Evolutionary conservation across 2,113 vertebrate genomes (phyloP), one percentile per base, ranked within the genome.

Genomic region (Grammomys dolichurus): DNA sequence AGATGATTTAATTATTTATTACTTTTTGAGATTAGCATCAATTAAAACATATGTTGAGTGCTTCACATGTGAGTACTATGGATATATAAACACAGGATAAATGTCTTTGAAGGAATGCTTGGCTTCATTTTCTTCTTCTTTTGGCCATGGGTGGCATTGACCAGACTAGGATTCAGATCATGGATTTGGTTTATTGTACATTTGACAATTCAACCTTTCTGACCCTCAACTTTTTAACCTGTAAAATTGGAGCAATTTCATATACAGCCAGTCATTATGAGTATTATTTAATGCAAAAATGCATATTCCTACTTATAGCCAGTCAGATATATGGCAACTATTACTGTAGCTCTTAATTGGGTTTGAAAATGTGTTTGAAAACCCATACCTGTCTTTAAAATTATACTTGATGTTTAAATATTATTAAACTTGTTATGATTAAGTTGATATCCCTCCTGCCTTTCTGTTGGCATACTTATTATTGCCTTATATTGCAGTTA

Each of bases 381-480:
- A 94, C 48, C 95, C 58, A 91, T 87, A 93, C 96, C 94, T 73
- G 36, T n/a, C 40, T 87, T 33, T 72, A 77, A 96, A 97, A 95
- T 95, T 86, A 77, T 81, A 81, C 95, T 97, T 96, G 82, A 84
- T 87, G 85, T 73, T 36, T 81, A 95, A 94, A 97, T 97, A 89
- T 93, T 88, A 89, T 95, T 93, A 97, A 96, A 70, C 36, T 20
- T 87, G 20, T 75, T 36, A 36, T 81, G 65, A 94, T 96, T 76
- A 80, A 72, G 85, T 80, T 73, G 69, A 93, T 72, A 26, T 65
- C 76, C 80, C 94, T 96, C 58, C 78, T 92, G 43, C 16, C 36
- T 95, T 54, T 89, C 69, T 70, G 56, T 95, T 82, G 12, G 75
- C 91, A 80, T 40, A 40, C 40, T 85, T 90, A 60, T 31, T 86